Evolutionary conservation across 2,113 vertebrate genomes (phyloP).

Genomic region (Gnathonemus longibarbis): DNA sequence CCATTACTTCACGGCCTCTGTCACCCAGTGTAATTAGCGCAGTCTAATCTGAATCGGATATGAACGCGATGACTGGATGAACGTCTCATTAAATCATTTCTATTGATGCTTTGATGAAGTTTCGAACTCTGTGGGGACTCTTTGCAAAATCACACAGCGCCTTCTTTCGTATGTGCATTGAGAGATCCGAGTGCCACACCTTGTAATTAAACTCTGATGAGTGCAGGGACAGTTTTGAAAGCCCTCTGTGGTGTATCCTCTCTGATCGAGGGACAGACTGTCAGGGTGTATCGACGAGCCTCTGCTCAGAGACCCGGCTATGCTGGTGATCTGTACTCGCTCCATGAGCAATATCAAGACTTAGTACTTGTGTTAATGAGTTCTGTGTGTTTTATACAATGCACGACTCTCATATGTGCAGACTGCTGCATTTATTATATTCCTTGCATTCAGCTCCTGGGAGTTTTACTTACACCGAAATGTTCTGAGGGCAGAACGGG

Average conservation of each 20-base stretch:
- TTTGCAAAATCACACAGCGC: background rate
- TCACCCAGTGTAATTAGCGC: background rate
- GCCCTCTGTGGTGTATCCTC: background rate
- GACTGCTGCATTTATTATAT: background rate
- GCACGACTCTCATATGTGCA: background rate
- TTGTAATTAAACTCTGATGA: background rate
- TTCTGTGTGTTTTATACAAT: background rate
- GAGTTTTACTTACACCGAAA: background rate
- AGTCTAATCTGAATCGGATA: background rate
- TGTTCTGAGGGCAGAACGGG: background rate
- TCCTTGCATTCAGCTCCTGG: background rate
- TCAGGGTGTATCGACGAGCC: background rate
- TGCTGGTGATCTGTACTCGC: background rate
- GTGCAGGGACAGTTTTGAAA: background rate
- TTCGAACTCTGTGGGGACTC: background rate
- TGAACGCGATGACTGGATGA: background rate
- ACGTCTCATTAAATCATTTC: background rate
- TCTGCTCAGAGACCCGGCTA: background rate
- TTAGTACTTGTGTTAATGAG: background rate
- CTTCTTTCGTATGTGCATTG: background rate
- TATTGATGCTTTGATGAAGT: background rate
- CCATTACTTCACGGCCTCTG: background rate
- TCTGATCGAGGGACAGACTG: background rate
- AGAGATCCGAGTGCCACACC: background rate
- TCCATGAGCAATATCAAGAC: background rate